Evolutionary conservation across 2,113 vertebrate genomes (phyloP).

Genomic region (Podarcis muralis): DNA sequence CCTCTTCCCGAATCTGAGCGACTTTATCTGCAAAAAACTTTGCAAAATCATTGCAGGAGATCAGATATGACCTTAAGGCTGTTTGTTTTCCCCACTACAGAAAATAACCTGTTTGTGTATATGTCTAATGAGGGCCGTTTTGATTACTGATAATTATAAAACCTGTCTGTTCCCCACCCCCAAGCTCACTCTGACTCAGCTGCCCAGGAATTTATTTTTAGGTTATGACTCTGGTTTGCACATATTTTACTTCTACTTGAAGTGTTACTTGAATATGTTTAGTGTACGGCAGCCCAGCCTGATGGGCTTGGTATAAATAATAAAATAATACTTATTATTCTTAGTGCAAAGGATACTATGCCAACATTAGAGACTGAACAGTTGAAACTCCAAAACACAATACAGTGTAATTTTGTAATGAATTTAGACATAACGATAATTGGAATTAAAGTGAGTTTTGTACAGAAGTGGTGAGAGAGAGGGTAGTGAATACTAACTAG

Average conservation of each 20-base stretch:
- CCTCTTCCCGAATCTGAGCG: too few species aligned
- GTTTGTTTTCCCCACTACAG: not conserved
- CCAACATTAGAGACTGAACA: not conserved
- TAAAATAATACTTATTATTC: too few species aligned
- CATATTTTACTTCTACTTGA: slow-evolving; percentile 67
- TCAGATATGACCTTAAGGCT: slow-evolving; percentile 52
- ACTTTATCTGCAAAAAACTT: too few species aligned
- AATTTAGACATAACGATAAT: not conserved
- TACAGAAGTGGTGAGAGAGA: not conserved
- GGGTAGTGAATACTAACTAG: slow-evolving; percentile 7
- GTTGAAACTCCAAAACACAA: not conserved
- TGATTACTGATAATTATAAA: slow-evolving; percentile 27
- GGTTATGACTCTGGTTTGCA: slow-evolving; percentile 67
- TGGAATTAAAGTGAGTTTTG: slow-evolving; percentile 8
- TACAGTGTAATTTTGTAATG: not conserved
- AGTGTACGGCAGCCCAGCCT: not conserved
- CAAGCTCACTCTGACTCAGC: not conserved
- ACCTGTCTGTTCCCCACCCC: not conserved
- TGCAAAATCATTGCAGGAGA: too few species aligned
- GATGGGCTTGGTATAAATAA: too few species aligned
- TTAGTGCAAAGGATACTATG: slow-evolving; percentile 35
- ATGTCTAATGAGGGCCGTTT: slow-evolving; percentile 22
- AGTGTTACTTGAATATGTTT: slow-evolving; percentile 76
- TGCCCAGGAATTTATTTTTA: slow-evolving; percentile 10
- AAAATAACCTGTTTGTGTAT: slow-evolving; percentile 49